Percentiles rank a stretch among this genome's conserved stretches.
Evolutionary conservation across 2,797 vertebrate genomes (phyloP).

Genomic region (Loriculus beryllinus): DNA sequence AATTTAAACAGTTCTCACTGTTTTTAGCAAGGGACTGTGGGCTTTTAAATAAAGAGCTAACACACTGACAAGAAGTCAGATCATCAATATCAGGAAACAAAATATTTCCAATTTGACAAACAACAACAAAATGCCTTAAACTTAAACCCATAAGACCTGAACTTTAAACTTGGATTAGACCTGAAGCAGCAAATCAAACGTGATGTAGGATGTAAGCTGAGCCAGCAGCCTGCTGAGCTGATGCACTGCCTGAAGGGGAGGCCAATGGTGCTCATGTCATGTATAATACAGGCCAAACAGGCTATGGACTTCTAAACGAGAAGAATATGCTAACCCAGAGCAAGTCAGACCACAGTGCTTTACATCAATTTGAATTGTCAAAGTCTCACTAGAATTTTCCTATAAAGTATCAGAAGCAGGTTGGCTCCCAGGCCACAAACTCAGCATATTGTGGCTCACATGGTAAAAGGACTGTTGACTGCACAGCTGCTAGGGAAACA

Average conservation of each 20-base stretch:
- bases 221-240: neutral
- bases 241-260: neutral
- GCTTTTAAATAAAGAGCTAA: neutral
- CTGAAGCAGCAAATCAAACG: neutral
- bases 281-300: neutral
- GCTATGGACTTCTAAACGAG: neutral
- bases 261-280: neutral
- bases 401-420: neutral
- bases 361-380: neutral
- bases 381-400: neutral
- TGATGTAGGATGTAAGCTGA: neutral
- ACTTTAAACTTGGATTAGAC: neutral
- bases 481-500: neutral
- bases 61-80: neutral
- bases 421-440: neutral
- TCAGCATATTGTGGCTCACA: neutral
- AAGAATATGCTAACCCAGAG: neutral
- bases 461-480: neutral
- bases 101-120: neutral
- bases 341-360: neutral
- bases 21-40: neutral
- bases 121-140: constrained; percentile 5
- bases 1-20: neutral
- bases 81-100: neutral
- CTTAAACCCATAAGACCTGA: constrained; percentile 8